Percentiles rank a stretch among this genome's conserved stretches.
phyloP scores from a whole-genome alignment of 2,797 vertebrate genomes.

The Prionace glauca region DNA sequence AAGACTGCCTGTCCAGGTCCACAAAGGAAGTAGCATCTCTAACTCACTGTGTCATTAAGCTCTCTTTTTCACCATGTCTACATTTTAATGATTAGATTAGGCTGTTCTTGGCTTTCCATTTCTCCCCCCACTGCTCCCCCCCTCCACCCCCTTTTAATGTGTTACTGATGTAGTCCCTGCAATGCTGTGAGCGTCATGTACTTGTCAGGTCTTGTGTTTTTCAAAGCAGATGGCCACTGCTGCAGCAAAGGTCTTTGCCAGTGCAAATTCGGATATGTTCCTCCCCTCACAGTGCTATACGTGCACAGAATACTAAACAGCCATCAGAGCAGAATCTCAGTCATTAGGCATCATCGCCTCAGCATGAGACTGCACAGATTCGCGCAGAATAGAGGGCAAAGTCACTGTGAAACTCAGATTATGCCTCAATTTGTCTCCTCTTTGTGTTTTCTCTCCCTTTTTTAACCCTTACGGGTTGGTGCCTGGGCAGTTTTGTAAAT shows the following conservation, averaged over 20 bases:
- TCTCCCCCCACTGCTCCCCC: not conserved
- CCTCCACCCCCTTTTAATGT: not conserved
- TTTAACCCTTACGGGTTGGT: conserved; percentile 8
- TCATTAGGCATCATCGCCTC: conserved; percentile 21
- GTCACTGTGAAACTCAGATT: conserved; percentile 32
- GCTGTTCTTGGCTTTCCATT: not conserved
- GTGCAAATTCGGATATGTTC: conserved; percentile 24
- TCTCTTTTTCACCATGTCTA: conserved; percentile 5
- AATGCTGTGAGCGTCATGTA: conserved; percentile 33
- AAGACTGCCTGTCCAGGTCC: not conserved
- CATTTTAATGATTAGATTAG: conserved; percentile 23
- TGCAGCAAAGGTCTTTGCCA: conserved; percentile 36
- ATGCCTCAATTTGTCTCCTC: conserved; percentile 30
- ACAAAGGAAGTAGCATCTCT: conserved; percentile 24
- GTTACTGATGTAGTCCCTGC: conserved; percentile 4
- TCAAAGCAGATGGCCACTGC: conserved; percentile 37
- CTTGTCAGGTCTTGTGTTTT: conserved; percentile 35
- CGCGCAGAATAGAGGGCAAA: not conserved
- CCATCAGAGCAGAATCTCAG: conserved; percentile 4
- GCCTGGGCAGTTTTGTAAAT: not conserved
- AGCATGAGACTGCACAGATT: conserved; percentile 26
- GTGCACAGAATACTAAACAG: conserved; percentile 32
- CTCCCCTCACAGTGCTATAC: not conserved
- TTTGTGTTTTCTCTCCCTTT: conserved; percentile 1
- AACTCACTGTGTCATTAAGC: conserved; percentile 21